Base-by-base conservation (phyloP, 2,113 vertebrate species). In the Amphilophus citrinellus region DNA sequence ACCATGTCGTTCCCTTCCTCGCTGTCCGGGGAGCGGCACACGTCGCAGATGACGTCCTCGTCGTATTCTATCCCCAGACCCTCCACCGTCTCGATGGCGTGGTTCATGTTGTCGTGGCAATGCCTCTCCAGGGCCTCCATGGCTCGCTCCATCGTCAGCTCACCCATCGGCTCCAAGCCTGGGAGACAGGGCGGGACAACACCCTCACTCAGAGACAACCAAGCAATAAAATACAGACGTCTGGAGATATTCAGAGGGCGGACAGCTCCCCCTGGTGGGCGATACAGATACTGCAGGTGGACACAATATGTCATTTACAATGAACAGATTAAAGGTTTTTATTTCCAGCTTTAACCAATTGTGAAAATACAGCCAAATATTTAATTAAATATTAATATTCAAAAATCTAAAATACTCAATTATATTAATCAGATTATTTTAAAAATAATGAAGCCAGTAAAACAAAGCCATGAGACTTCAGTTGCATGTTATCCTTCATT, bases 1-100 rank as follows among this genome's bases (percentile, higher is more conserved):
- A 99, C 98, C 98, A 99, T 99, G 93, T 99, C 98, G 78, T 99
- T 99, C 3, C 98, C 98, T 84, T 99, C 98, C 82, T 99, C 98
- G 18, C 98, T 98, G 94, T 99, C 98, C 0, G 98, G 98, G 61
- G 98, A 99, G 61, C 97, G 97, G 89, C 98, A 99, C 83, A 99
- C 98, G n/a, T 99, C 98, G 85, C 98, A 99, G 91, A 99, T 97
- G 65, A 99, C 98, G 1, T 99, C 97, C 94, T 99, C 98, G 62
- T 99, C 98, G 5, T 99, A 99, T 61, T 99, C 98, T 3, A 99
- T 99, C 17, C 98, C 98, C 93, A 99, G 83, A 0, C 98, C 98
- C 82, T 99, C 98, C 77, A 98, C 98, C 6, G 98, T 99, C 92
- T 99, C 97, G 62, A 99, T 99, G 92, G 98, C 98, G 5, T 99